Base-by-base conservation (phyloP, 2,113 vertebrate species). In the Siniperca chuatsi region DNA sequence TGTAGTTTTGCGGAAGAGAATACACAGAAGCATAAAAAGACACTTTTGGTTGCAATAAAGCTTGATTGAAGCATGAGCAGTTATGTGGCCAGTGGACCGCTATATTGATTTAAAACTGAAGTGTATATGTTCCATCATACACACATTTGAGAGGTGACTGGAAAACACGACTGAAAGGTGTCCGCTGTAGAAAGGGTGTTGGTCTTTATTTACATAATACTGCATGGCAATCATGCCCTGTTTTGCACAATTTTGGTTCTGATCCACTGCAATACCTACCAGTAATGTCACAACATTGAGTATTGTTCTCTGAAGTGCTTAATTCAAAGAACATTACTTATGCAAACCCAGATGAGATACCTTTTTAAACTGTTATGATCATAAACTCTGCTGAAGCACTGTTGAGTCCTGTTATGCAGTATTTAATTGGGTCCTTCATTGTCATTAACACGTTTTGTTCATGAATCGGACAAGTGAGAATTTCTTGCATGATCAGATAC, bases 211-310 rank as follows among this genome's bases (percentile, higher is more conserved):
- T 70, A 23, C 18, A 25, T 42, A 58, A 44, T 52, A 25, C 65
- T 57, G 13, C n/a, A 25, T 52, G 33, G 37, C 11, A 25, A 4
- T 44, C 50, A 21, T 61, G 20, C 21, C 7, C 2, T 13, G 44
- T 69, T 78, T 61, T 62, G 23, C 46, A 57, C 20, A 46, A 16
- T 25, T 79, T 54, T 79, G 64, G 29, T 52, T 82, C 18, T 35
- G 61, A 35, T 75, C 50, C 62, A 37, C 64, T 68, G 54, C 37
- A 29, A 50, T 68, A 12, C 25, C 61, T 3, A 18, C 18, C 37
- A 57, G 42, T 15, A 48, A 29, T 66, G 60, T 42, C 68, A 54
- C 8, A 13, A 18, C 20, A 15, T 44, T 57, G 40, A 52, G 21
- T 33, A 40, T 8, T 61, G 25, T 52, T 65, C 33, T 72, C 23